Evolutionary conservation across 2,113 vertebrate species (phyloP).

Genomic region (Gopherus evgoodei): DNA sequence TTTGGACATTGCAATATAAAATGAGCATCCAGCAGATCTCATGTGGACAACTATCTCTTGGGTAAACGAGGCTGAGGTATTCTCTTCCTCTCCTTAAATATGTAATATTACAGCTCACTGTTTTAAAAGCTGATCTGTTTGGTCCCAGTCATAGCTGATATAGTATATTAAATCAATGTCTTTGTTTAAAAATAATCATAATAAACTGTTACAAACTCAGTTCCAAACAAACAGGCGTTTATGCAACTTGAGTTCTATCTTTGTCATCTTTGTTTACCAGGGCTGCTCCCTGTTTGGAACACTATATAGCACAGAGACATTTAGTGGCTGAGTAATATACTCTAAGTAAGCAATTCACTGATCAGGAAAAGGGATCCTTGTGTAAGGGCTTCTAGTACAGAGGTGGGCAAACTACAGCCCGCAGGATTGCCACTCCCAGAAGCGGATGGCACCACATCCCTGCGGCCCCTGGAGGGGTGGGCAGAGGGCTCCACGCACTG

Average conservation of each 20-base stretch:
- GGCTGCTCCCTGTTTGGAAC: neutral
- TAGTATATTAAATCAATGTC: neutral
- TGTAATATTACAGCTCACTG: neutral
- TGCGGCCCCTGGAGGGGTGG: too few relatives aligned
- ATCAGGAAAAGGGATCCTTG: too few relatives aligned
- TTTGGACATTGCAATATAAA: neutral
- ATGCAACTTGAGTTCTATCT: neutral
- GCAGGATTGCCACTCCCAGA: too few relatives aligned
- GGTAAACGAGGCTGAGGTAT: neutral
- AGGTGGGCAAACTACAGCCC: too few relatives aligned
- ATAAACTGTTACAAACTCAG: neutral
- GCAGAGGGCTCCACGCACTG: rapidly evolving
- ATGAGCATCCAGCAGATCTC: neutral
- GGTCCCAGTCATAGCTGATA: neutral
- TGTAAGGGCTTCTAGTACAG: too few relatives aligned
- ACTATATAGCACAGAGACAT: neutral
- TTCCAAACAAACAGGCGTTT: neutral
- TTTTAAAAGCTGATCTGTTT: neutral
- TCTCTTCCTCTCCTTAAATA: neutral
- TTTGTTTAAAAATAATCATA: neutral
- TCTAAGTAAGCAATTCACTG: too few relatives aligned
- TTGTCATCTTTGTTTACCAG: neutral
- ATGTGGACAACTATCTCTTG: neutral
- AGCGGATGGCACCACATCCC: too few relatives aligned
- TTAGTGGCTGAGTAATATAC: neutral